phyloP scores from a whole-genome alignment of 2,113 vertebrate genomes.

The Elachura formosa region DNA sequence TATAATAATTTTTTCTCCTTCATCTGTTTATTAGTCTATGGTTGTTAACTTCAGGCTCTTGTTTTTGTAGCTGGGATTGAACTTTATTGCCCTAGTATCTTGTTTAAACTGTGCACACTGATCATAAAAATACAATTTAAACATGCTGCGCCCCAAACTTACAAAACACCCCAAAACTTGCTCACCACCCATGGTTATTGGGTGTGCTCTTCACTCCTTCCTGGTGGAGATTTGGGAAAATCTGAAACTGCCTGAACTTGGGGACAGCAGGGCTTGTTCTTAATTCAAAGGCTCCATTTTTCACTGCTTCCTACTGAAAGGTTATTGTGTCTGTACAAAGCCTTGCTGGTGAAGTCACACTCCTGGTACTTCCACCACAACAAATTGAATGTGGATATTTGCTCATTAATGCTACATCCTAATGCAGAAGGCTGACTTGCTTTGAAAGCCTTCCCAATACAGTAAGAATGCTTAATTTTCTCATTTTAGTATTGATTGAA shows the following conservation, averaged over 20 bases:
- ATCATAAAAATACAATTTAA: neutral
- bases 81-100: neutral
- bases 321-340: neutral
- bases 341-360: neutral
- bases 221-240: neutral
- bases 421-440: neutral
- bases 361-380: neutral
- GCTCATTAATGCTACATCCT: neutral
- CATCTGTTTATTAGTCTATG: neutral
- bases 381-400: neutral
- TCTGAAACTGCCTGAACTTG: neutral
- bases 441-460: neutral
- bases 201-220: neutral
- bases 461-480: neutral
- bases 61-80: neutral
- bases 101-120: neutral
- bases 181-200: neutral
- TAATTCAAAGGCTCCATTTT: neutral
- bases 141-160: fast-evolving
- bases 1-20: neutral
- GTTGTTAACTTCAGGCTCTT: neutral
- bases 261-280: neutral
- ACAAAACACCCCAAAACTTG: neutral
- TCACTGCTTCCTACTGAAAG: neutral
- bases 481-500: neutral